phyloP scores from a whole-genome alignment of 2,797 vertebrate genomes.

The Nothura maculosa region DNA sequence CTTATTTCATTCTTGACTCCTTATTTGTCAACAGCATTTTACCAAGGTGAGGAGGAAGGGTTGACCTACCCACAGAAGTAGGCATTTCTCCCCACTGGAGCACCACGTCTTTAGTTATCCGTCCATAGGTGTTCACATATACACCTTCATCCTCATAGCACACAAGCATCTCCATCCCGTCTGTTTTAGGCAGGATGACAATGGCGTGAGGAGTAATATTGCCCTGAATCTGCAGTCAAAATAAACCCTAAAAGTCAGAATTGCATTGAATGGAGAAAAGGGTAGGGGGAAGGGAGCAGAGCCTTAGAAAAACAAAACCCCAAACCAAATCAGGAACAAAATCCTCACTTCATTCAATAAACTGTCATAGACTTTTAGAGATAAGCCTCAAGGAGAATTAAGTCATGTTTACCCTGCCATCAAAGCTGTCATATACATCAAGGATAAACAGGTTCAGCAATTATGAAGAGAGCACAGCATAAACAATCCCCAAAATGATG shows the following conservation, averaged over 20 bases:
- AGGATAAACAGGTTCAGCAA: conserved; percentile 48
- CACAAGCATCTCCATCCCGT: conserved; percentile 99
- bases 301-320: background rate
- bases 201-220: conserved; percentile 98
- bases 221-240: conserved; percentile 93
- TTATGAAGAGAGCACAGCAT: conserved; percentile 4
- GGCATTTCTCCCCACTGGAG: conserved; percentile 99
- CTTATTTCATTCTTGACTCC: conserved; percentile 40
- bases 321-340: background rate
- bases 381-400: conserved; percentile 25
- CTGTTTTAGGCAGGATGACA: conserved; percentile 98
- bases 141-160: conserved; percentile 99
- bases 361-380: background rate
- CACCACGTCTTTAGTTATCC: conserved; percentile 99
- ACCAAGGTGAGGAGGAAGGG: conserved; percentile 71
- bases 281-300: conserved; percentile 4
- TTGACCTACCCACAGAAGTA: conserved; percentile 96
- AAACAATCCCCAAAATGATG: background rate
- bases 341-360: background rate
- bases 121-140: conserved; percentile 98
- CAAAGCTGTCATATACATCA: conserved; percentile 2
- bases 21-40: conserved; percentile 48
- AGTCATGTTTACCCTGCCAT: conserved; percentile 20
- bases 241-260: conserved; percentile 49
- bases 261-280: conserved; percentile 43